Evolutionary conservation across 2,113 vertebrate genomes (phyloP), one percentile per base, ranked within the genome.

Genomic region (Istiophorus platypterus): DNA sequence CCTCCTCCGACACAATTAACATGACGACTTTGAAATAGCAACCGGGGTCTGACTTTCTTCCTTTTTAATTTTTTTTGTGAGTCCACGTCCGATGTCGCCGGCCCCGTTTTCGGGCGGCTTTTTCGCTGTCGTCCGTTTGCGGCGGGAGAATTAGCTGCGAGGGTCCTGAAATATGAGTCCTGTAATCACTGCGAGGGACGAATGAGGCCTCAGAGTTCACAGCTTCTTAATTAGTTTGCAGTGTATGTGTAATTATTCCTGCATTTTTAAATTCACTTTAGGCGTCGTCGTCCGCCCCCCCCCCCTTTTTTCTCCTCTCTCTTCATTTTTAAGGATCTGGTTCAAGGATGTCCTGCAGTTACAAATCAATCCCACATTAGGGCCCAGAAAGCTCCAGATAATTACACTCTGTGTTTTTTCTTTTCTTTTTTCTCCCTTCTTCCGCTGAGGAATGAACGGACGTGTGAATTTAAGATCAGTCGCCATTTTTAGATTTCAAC

Each of bases 241-340:
- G 84, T 91, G 77, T 87, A 89, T 89, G 85, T 91, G 85, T 95
- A 93, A 94, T 95, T 94, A 94, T 91, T 91, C 79, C 85, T 92
- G 92, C 92, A 93, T 95, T 94, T 93, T 94, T 93, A 92, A 95
- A 95, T 91, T 92, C 91, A 92, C 93, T 95, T 89, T 82, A 88
- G 93, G 94, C 93, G 29, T 47, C 52, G 12, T 85, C 81, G 45
- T 57, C 74, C 75, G n/a, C n/a, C n/a, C n/a, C n/a, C n/a, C n/a
- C n/a, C n/a, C n/a, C n/a, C n/a, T n/a, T n/a, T n/a, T n/a, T 82
- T 61, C 72, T 80, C 54, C 66, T 75, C 69, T 29, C 54, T 49
- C 74, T 85, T 88, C 89, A 84, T 93, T 86, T 89, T 86, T 70
- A 82, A 90, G 82, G 82, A 90, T 88, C 85, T 92, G 87, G 89